phyloP scores from a whole-genome alignment of 2,113 vertebrate species.

The Chlorodrepanis virens region DNA sequence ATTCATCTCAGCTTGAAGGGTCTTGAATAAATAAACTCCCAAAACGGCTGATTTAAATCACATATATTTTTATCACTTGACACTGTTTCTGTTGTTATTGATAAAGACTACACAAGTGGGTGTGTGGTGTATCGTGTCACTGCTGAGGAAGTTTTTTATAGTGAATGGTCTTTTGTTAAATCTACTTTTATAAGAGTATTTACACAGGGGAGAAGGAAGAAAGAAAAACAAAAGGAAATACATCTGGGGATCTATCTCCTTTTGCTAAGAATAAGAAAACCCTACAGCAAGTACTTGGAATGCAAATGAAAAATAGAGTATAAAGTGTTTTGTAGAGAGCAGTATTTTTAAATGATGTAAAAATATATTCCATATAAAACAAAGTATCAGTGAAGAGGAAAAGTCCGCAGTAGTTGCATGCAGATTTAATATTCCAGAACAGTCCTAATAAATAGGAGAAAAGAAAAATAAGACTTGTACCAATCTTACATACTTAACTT shows the following conservation, averaged over 20 bases:
- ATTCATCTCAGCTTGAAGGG: neutral
- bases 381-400: neutral
- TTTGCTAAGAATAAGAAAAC: neutral
- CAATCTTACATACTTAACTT: neutral
- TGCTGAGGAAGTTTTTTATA: neutral
- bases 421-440: neutral
- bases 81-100: slow-evolving; percentile 20
- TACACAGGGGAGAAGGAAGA: neutral
- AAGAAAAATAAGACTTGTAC: neutral
- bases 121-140: neutral
- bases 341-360: neutral
- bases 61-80: slow-evolving; percentile 16
- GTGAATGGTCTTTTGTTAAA: neutral
- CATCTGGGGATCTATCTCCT: neutral
- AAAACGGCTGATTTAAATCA: neutral
- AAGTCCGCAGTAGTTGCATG: neutral
- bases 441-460: neutral
- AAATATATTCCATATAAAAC: neutral
- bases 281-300: neutral
- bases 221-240: neutral
- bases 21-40: neutral
- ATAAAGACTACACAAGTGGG: neutral
- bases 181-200: neutral
- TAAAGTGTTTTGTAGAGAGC: neutral
- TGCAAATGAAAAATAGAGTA: neutral